These are phyloP conservation scores for Symphodus melops DNA, from an alignment of 2,113 vertebrate species.

Conservation along the genomic window DNA sequence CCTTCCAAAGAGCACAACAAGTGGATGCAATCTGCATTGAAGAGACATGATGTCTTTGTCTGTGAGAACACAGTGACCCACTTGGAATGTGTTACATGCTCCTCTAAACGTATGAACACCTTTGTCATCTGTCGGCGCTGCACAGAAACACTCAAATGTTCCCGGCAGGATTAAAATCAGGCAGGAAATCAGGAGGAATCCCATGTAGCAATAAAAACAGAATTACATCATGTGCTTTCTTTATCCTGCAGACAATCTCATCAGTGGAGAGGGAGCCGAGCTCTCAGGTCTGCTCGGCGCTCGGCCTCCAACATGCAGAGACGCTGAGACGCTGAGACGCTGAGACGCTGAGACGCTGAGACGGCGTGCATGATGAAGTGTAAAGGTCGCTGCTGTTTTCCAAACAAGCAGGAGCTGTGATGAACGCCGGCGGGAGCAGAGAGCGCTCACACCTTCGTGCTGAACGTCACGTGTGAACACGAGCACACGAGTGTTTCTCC, in stretches of 20 bases:
- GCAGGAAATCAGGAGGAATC: slow-evolving; percentile 18
- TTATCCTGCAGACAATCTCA: slow-evolving; percentile 48
- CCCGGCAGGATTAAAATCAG: slow-evolving; percentile 17
- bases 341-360: no score
- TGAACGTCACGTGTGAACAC: no score
- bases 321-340: no score
- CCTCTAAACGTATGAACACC: not conserved
- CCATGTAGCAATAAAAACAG: slow-evolving; percentile 15
- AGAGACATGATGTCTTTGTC: not conserved
- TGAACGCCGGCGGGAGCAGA: no score
- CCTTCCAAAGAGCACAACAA: no score
- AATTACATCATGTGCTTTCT: slow-evolving; percentile 56
- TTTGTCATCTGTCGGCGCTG: not conserved
- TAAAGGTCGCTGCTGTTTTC: no score
- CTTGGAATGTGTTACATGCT: not conserved
- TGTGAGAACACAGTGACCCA: not conserved
- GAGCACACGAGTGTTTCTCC: no score
- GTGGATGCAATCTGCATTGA: no score
- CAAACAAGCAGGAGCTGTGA: no score
- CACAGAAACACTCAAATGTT: slow-evolving; percentile 8
- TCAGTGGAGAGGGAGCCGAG: slow-evolving; percentile 13
- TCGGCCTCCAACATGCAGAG: no score
- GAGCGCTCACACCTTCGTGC: no score
- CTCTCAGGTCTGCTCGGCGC: not conserved
- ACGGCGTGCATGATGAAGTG: no score